Percentiles rank a stretch among this genome's conserved stretches.
Evolutionary conservation across 2,113 vertebrate species (phyloP).

Genomic region (Dromaius novaehollandiae): DNA sequence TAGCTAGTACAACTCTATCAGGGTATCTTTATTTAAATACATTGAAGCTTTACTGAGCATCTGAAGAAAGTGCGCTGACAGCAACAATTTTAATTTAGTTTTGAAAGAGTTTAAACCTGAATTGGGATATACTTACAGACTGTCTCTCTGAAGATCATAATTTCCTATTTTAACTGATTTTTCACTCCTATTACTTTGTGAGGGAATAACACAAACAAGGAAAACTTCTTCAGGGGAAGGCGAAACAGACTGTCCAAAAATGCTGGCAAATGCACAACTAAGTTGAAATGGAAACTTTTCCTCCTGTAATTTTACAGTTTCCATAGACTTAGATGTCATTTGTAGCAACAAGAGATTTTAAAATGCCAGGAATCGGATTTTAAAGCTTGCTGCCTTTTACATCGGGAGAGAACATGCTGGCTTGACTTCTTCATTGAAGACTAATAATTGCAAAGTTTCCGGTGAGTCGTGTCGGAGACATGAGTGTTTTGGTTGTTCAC

Average conservation of each 20-base stretch:
- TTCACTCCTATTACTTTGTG: background rate
- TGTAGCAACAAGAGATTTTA: background rate
- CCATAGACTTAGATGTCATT: background rate
- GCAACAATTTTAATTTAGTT: background rate
- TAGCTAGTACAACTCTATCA: background rate
- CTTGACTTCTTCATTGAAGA: background rate
- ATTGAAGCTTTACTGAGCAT: background rate
- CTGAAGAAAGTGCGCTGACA: background rate
- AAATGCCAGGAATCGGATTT: background rate
- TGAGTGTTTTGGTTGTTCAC: accelerated
- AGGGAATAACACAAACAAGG: background rate
- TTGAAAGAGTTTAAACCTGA: background rate
- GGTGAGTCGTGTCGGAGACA: accelerated
- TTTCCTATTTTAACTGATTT: background rate
- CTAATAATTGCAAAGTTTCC: background rate
- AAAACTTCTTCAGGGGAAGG: background rate
- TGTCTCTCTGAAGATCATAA: background rate
- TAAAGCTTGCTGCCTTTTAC: background rate
- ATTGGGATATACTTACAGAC: background rate
- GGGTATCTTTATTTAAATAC: background rate
- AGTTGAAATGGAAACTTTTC: background rate
- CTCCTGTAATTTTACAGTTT: background rate
- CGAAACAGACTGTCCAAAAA: background rate
- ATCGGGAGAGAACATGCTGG: background rate
- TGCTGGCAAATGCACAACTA: background rate